Conservation (phyloP, 1,140 invertebrate species). For the Holotrichia oblita region DNA sequence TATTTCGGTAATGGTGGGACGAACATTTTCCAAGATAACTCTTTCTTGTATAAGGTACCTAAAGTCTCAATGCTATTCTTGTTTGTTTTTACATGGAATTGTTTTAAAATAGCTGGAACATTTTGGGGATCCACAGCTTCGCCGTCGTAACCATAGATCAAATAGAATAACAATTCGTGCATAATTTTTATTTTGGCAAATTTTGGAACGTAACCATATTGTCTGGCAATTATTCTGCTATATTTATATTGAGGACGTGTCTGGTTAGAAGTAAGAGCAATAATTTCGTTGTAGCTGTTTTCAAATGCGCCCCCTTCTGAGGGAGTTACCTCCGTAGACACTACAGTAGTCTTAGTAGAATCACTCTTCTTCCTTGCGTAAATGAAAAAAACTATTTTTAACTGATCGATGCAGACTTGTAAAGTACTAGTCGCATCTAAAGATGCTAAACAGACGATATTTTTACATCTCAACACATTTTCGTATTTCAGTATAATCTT, state of each 20-base stretch:
- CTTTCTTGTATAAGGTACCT: constrained; percentile 63
- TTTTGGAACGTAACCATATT: constrained; percentile 66
- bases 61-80: constrained; percentile 59
- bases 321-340: neutral
- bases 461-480: constrained; percentile 62
- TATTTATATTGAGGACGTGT: constrained; percentile 38
- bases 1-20: constrained; percentile 74
- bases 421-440: constrained; percentile 66
- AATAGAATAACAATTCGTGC: constrained; percentile 76
- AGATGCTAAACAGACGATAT: constrained; percentile 69
- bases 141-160: constrained; percentile 70
- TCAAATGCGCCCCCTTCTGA: constrained; percentile 26
- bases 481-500: constrained; percentile 65
- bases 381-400: constrained; percentile 68
- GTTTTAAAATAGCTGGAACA: constrained; percentile 60
- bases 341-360: constrained; percentile 43
- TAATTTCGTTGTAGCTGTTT: neutral
- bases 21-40: constrained; percentile 78
- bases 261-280: constrained; percentile 16
- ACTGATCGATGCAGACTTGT: constrained; percentile 66
- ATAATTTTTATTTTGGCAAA: constrained; percentile 73
- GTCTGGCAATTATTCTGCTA: constrained; percentile 45
- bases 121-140: constrained; percentile 59
- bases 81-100: constrained; percentile 58
- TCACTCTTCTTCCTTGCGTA: constrained; percentile 41